These are phyloP conservation scores for Myanophis thanlyinensis DNA, from an alignment of 2,113 vertebrate genomes.

Conservation along the genomic window DNA sequence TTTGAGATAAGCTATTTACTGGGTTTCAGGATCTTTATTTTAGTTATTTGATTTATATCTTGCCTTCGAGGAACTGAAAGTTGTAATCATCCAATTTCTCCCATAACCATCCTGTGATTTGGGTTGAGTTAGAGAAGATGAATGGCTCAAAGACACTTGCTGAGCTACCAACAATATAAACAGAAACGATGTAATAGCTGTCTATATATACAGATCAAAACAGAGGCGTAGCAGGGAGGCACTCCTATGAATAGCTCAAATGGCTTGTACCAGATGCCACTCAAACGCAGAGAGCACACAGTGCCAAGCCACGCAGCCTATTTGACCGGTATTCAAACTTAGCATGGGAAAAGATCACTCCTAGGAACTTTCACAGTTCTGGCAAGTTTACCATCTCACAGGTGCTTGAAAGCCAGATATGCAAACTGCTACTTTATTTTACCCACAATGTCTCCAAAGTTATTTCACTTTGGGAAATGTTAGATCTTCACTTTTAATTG, in stretches of 20 bases:
- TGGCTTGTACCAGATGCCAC: not conserved
- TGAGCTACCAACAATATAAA: not conserved
- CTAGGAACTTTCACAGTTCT: not conserved
- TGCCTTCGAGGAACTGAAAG: not conserved
- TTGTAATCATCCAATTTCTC: not conserved
- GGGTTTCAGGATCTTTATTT: not conserved
- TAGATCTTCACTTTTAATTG: not conserved
- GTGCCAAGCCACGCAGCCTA: not conserved
- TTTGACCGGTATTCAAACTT: not conserved
- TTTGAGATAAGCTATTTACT: not conserved
- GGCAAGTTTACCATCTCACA: not conserved
- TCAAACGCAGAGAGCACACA: not conserved
- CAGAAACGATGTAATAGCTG: not conserved
- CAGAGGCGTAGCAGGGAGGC: not conserved
- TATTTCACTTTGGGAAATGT: not conserved
- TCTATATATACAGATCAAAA: not conserved
- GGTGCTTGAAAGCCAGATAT: not conserved
- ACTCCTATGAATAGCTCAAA: not conserved
- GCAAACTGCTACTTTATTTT: not conserved
- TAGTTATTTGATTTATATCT: not conserved
- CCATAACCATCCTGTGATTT: not conserved
- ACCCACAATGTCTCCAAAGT: not conserved
- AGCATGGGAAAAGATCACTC: not conserved
- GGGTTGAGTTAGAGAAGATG: not conserved
- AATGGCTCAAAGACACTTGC: not conserved